These are phyloP conservation scores for Tetranychus cinnabarinus DNA, from an alignment of 1,140 invertebrate genomes.

Conservation along the genomic window DNA sequence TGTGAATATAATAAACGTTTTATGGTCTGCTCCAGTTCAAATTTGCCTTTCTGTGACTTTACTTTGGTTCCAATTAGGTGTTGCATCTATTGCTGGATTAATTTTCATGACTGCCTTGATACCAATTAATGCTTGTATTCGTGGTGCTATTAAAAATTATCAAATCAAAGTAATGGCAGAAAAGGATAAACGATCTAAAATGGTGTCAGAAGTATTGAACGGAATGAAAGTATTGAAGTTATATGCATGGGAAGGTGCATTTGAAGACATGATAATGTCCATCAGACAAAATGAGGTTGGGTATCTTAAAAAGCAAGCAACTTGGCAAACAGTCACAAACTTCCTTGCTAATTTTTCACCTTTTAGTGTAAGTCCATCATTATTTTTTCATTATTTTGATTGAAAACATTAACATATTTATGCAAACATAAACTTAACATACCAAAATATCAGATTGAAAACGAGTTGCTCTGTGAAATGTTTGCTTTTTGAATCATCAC, in stretches of 20 bases:
- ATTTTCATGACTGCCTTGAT: slow-evolving; percentile 53
- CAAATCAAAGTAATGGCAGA: slow-evolving; percentile 22
- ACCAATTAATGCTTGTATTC: slow-evolving; percentile 24
- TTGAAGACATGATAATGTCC: slow-evolving; percentile 10
- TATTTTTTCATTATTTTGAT: neutral
- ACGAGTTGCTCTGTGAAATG: neutral
- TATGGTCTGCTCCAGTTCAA: slow-evolving; percentile 21
- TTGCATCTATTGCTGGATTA: slow-evolving; percentile 55
- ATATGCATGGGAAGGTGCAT: slow-evolving; percentile 16
- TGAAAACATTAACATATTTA: slow-evolving; percentile 9
- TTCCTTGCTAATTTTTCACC: slow-evolving; percentile 13
- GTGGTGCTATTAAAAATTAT: slow-evolving; percentile 20
- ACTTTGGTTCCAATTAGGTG: slow-evolving; percentile 23
- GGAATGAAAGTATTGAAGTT: slow-evolving; percentile 19
- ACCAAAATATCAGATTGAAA: too few species aligned
- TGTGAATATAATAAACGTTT: slow-evolving; percentile 11
- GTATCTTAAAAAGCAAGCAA: neutral
- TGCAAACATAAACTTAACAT: too few species aligned
- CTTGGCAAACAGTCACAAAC: neutral
- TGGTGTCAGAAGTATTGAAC: slow-evolving; percentile 20
- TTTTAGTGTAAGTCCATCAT: slow-evolving; percentile 13
- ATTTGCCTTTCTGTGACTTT: slow-evolving; percentile 21
- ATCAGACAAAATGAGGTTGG: slow-evolving; percentile 1
- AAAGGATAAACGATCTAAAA: slow-evolving; percentile 20
- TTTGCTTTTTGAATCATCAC: too few species aligned